phyloP scores from a whole-genome alignment of 2,888 invertebrate genomes.

The Tromatobia lineatoria region DNA sequence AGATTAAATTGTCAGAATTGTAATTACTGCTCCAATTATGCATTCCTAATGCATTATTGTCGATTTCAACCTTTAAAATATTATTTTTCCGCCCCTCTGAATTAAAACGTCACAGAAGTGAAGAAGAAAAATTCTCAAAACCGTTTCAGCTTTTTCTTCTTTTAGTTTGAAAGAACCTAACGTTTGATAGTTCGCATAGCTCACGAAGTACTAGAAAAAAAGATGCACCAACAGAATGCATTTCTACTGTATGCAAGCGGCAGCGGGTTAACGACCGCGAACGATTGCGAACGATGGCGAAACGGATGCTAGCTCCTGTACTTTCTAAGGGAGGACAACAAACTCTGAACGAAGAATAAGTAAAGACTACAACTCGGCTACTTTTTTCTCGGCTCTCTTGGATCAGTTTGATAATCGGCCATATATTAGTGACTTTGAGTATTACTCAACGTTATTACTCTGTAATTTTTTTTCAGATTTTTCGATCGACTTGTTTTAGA shows the following conservation, averaged over 20 bases:
- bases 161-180: not conserved
- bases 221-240: slow-evolving; percentile 61
- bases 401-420: too few species aligned
- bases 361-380: too few species aligned
- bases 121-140: not conserved
- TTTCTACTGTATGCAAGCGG: slow-evolving; percentile 65
- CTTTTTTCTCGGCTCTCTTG: too few species aligned
- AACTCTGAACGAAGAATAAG: too few species aligned
- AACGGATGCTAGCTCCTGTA: slow-evolving; percentile 33
- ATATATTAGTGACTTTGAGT: too few species aligned
- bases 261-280: slow-evolving; percentile 69
- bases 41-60: not conserved
- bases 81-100: not conserved
- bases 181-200: slow-evolving; percentile 18
- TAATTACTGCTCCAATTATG: not conserved
- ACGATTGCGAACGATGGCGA: slow-evolving; percentile 69
- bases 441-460: too few species aligned
- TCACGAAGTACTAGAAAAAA: slow-evolving; percentile 6
- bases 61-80: not conserved
- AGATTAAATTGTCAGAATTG: not conserved
- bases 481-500: too few species aligned
- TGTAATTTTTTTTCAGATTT: too few species aligned
- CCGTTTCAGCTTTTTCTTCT: not conserved
- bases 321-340: too few species aligned
- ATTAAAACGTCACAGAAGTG: not conserved